Conservation (phyloP, 2,797 vertebrate species). For the Amphiprion clarkii region DNA sequence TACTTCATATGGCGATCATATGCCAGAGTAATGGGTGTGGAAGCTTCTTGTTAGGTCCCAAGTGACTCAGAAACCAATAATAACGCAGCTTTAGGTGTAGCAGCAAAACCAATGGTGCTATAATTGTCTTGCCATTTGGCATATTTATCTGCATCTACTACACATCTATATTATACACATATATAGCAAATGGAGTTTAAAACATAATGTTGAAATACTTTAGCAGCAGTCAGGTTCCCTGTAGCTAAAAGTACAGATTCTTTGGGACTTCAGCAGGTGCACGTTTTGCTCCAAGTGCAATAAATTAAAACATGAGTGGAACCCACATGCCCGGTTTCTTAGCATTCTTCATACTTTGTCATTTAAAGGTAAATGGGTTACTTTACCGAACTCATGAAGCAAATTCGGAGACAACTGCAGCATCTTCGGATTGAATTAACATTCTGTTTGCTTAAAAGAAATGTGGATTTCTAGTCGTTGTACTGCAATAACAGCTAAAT, state of each 20-base stretch:
- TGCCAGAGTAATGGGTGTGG: background rate
- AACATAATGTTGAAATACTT: background rate
- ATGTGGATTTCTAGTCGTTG: constrained; percentile 8
- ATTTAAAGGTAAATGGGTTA: constrained; percentile 12
- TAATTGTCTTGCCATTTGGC: background rate
- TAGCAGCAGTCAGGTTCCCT: background rate
- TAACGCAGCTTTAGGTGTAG: background rate
- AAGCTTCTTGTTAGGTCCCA: background rate
- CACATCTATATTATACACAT: too few species aligned
- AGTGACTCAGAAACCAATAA: background rate
- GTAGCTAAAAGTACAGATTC: constrained; percentile 11
- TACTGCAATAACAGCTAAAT: background rate
- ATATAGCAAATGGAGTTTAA: too few species aligned
- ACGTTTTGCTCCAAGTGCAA: constrained; percentile 30
- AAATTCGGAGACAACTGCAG: background rate
- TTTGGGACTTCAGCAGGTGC: constrained; percentile 42
- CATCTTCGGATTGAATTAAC: background rate
- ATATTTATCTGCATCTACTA: background rate
- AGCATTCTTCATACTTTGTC: background rate
- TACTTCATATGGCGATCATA: background rate
- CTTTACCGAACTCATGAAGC: background rate
- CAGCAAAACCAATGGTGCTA: background rate
- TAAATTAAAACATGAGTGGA: constrained; percentile 30
- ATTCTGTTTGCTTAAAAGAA: constrained; percentile 8
- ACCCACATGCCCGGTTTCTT: constrained; percentile 19